Evolutionary conservation across 1,140 invertebrate genomes (phyloP).

Genomic region (Tetragnatha versicolor): DNA sequence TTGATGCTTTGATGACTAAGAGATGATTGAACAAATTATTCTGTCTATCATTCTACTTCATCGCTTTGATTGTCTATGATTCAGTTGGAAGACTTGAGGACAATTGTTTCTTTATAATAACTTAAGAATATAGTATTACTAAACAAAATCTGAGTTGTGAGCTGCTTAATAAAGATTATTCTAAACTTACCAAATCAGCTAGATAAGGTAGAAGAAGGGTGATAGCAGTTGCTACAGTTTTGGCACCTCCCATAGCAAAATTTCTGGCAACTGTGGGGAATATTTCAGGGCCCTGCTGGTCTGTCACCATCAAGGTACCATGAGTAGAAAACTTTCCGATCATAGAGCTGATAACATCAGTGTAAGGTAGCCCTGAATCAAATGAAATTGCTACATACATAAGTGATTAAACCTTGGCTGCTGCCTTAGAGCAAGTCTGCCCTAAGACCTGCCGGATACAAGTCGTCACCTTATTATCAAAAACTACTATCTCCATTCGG

Average conservation of each 20-base stretch:
- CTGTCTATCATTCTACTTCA: no score
- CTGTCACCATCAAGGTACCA: not conserved
- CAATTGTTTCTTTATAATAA: no score
- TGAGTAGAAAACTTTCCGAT: not conserved
- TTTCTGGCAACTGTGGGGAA: not conserved
- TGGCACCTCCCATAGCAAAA: not conserved
- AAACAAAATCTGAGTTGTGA: no score
- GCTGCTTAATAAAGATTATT: no score
- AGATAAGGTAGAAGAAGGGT: not conserved
- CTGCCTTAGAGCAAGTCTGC: not conserved
- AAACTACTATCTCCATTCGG: not conserved
- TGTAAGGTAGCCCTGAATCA: not conserved
- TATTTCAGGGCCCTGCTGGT: not conserved
- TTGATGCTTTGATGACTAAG: no score
- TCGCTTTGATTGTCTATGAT: no score
- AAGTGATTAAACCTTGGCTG: not conserved
- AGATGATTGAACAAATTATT: no score
- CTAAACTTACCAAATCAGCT: not conserved
- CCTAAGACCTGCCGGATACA: not conserved
- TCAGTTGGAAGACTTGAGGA: no score
- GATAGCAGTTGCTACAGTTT: not conserved
- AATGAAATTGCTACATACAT: not conserved
- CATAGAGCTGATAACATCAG: not conserved
- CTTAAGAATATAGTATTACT: no score
- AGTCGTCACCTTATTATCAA: not conserved